Evolutionary conservation across 2,797 vertebrate species (phyloP), one percentile per base, ranked within the genome.

Genomic region (Craterocephalus amniculus): DNA sequence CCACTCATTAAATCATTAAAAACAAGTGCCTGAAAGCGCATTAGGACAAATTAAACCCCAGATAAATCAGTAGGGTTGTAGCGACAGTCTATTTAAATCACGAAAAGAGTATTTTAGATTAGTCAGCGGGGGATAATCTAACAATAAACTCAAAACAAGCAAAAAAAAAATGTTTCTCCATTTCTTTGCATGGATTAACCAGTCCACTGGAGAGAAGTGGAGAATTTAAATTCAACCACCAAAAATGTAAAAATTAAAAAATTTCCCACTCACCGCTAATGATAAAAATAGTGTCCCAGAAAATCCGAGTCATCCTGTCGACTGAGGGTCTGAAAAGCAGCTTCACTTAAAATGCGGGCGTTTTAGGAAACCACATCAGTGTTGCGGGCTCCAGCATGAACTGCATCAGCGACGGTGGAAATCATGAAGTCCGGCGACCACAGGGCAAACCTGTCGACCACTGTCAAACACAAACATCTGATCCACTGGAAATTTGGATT

Each of bases 221-320:
- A n/a, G 2, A 0, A 13, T 27, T 49, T 2, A 34, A 45, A 48
- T 5, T 45, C 20, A 45, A 1, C 29, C 5, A 16, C 1, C 31
- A 18, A 20, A 51, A 12, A 2, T 22, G 24, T n/a, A n/a, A 20
- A 45, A 38, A 38, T 12, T 2, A 18, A 5, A 18, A 49, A 49
- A 51, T 9, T 0, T 20, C 0, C 6, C 1, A 90, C 92, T 93
- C 76, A 93, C 93, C 92, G 65, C 91, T 92, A 35, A 94, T 86
- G 36, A 94, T 88, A 10, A 94, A 87, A 55, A 94, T 64, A n/a
- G 81, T 64, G 63, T 93, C 92, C 92, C 92, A 94, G 64, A 93
- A 81, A 64, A 93, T 81, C 79, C 90, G 89, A 78, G 76, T 88
- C 93, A 94, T 94, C 60, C 4, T 89, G 87, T 18, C 67, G 80